These are phyloP conservation scores for Conger conger DNA, from an alignment of 2,113 vertebrate species.

Conservation along the genomic window DNA sequence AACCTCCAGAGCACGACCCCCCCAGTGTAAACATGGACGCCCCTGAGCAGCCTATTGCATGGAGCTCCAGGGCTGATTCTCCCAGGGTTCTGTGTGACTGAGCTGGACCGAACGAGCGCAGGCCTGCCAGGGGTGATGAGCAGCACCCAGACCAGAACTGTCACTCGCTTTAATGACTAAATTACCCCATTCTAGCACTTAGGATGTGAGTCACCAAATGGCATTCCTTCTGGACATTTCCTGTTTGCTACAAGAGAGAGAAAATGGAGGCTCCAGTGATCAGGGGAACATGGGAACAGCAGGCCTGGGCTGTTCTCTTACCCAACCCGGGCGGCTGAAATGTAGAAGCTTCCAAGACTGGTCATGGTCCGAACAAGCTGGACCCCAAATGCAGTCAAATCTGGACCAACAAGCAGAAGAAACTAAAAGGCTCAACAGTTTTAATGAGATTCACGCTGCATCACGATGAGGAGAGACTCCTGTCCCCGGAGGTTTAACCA, in stretches of 20 bases:
- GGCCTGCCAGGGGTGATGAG: background rate
- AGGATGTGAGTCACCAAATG: constrained; percentile 64
- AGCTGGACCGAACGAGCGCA: background rate
- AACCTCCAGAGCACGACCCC: background rate
- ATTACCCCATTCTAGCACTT: constrained; percentile 64
- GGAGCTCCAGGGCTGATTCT: background rate
- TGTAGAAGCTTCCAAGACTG: background rate
- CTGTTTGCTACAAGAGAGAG: constrained; percentile 62
- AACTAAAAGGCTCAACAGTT: constrained; percentile 33
- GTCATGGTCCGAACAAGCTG: background rate
- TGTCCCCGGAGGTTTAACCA: background rate
- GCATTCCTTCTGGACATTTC: constrained; percentile 59
- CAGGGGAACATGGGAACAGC: constrained; percentile 47
- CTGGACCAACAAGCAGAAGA: constrained; percentile 25
- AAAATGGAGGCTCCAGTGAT: constrained; percentile 41
- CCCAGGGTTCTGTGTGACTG: background rate
- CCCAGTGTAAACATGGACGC: background rate
- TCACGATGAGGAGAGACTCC: constrained; percentile 36
- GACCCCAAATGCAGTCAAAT: background rate
- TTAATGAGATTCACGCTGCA: constrained; percentile 34
- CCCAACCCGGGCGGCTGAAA: background rate
- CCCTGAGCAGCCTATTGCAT: background rate
- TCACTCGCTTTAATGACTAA: constrained; percentile 63
- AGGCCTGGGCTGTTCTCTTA: background rate
- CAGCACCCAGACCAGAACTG: constrained; percentile 21